These are phyloP conservation scores for Cardiocondyla obscurior DNA, from an alignment of 1,140 invertebrate species.

Conservation along the genomic window DNA sequence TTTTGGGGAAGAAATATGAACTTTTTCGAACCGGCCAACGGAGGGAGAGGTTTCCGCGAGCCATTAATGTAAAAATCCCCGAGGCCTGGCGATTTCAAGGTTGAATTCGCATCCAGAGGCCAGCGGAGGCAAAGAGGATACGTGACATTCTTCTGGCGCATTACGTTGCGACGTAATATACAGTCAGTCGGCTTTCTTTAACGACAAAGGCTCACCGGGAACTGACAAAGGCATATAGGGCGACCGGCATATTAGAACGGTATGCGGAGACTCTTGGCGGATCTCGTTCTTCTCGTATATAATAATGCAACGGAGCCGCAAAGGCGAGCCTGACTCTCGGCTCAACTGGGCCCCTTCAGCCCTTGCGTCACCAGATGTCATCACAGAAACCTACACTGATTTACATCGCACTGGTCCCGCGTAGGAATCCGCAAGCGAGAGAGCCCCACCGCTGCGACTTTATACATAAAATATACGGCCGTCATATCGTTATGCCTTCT, in stretches of 20 bases:
- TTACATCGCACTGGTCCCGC: conserved; percentile 69
- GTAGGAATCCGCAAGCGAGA: conserved; percentile 59
- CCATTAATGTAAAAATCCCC: neutral
- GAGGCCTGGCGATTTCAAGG: conserved; percentile 21
- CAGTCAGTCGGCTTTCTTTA: conserved; percentile 78
- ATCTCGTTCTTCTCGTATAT: conserved; percentile 61
- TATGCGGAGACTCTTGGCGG: conserved; percentile 66
- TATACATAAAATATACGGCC: conserved; percentile 76
- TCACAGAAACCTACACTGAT: conserved; percentile 70
- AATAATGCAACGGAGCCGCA: conserved; percentile 64
- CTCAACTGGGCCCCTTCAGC: conserved; percentile 47
- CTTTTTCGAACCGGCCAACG: neutral
- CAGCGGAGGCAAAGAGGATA: conserved; percentile 51
- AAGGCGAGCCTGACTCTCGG: conserved; percentile 21
- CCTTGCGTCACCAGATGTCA: conserved; percentile 77
- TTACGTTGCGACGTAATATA: conserved; percentile 79
- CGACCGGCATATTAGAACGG: conserved; percentile 78
- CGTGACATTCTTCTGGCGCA: conserved; percentile 73
- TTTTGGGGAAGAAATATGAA: neutral
- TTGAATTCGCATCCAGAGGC: conserved; percentile 25
- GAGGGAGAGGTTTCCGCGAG: neutral
- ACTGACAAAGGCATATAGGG: conserved; percentile 72
- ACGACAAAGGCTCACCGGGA: conserved; percentile 75
- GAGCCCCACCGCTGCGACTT: conserved; percentile 52
- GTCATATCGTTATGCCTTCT: conserved; percentile 74